Conservation (phyloP, 2,888 invertebrate species). For the Brachylomia viminalis region DNA sequence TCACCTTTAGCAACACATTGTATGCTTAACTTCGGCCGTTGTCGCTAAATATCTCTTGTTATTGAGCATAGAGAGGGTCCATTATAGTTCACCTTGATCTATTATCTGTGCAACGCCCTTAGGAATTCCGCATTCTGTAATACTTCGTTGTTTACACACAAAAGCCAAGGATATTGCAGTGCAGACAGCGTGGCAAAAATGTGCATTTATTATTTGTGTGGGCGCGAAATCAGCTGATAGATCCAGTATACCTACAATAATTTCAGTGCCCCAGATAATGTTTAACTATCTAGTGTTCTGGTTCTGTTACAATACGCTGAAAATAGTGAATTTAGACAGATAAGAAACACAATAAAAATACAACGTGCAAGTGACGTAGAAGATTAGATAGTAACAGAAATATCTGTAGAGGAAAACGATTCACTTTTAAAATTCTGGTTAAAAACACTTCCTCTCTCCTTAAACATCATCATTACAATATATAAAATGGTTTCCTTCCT, state of each 20-base stretch:
- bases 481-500: too few species aligned
- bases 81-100: neutral
- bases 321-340: slow-evolving; percentile 22
- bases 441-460: too few species aligned
- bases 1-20: neutral
- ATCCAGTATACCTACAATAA: neutral
- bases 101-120: neutral
- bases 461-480: too few species aligned
- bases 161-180: too few species aligned
- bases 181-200: neutral
- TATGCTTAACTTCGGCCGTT: neutral
- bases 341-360: slow-evolving; percentile 24
- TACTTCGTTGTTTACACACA: slow-evolving; percentile 7
- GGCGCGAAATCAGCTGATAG: neutral
- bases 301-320: neutral
- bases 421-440: too few species aligned
- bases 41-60: neutral
- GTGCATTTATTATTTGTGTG: neutral
- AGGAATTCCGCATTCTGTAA: neutral
- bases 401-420: slow-evolving; percentile 9
- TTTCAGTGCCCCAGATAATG: neutral
- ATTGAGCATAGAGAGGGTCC: neutral
- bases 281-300: neutral
- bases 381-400: slow-evolving; percentile 48
- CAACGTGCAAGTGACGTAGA: slow-evolving; percentile 27